phyloP scores from a whole-genome alignment of 2,797 vertebrate species.

The Fringilla coelebs region DNA sequence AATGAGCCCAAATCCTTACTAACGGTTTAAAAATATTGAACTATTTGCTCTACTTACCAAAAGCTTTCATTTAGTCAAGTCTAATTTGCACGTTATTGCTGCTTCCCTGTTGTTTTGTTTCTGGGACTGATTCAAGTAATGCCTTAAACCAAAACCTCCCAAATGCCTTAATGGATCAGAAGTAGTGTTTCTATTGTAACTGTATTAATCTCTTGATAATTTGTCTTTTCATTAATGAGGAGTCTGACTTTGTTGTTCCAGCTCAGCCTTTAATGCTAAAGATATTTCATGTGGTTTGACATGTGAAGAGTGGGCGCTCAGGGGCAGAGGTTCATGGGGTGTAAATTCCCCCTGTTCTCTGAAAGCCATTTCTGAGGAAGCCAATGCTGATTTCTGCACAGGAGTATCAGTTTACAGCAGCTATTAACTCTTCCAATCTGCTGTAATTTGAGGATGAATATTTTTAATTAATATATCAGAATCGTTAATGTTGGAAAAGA shows the following conservation, averaged over 20 bases:
- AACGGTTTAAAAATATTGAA: not conserved
- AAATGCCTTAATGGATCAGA: not conserved
- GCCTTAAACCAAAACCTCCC: not conserved
- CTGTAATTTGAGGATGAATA: not conserved
- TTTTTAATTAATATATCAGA: not conserved
- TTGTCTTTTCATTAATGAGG: not conserved
- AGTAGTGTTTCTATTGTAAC: not conserved
- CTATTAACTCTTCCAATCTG: not conserved
- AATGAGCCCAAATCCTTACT: not conserved
- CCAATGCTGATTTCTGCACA: not conserved
- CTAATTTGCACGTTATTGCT: not conserved
- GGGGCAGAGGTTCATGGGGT: not conserved
- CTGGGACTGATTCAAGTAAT: not conserved
- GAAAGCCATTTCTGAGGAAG: not conserved
- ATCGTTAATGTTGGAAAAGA: not conserved
- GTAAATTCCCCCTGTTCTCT: not conserved
- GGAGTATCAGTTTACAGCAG: not conserved
- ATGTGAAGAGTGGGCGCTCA: not conserved
- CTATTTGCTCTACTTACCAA: not conserved
- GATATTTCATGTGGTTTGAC: not conserved
- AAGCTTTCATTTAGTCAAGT: not conserved
- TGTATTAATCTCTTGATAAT: not conserved
- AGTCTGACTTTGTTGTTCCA: not conserved
- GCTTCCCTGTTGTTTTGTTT: not conserved
- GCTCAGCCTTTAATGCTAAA: not conserved